phyloP scores from a whole-genome alignment of 1,140 invertebrate genomes.

The Bombus impatiens region DNA sequence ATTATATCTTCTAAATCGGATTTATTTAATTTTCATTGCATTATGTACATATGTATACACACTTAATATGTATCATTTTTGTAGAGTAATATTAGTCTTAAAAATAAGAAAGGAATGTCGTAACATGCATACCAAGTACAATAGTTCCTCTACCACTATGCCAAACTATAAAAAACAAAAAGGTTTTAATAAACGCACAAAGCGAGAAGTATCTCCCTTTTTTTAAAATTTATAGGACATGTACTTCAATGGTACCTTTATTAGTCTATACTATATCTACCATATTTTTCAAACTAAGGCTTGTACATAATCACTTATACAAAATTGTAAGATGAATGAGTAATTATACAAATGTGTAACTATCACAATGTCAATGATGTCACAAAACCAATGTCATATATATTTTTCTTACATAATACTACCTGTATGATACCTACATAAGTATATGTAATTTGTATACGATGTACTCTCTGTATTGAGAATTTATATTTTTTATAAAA shows the following conservation, averaged over 20 bases:
- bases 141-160: constrained; percentile 41
- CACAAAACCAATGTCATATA: constrained; percentile 17
- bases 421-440: constrained; percentile 25
- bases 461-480: constrained; percentile 7
- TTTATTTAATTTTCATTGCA: not conserved
- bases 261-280: not conserved
- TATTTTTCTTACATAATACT: constrained; percentile 54
- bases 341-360: not conserved
- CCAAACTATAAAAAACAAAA: constrained; percentile 38
- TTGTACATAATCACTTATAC: constrained; percentile 43
- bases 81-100: not conserved
- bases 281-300: constrained; percentile 16
- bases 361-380: not conserved
- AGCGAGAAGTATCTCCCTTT: not conserved
- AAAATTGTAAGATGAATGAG: not conserved
- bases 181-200: not conserved
- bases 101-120: constrained; percentile 1
- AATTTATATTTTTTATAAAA: constrained; percentile 75
- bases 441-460: constrained; percentile 37
- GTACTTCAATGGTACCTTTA: constrained; percentile 30
- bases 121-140: constrained; percentile 23
- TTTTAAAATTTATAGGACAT: constrained; percentile 1
- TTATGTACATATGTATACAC: not conserved
- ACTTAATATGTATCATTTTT: not conserved
- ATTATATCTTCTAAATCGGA: not conserved